phyloP scores from a whole-genome alignment of 2,113 vertebrate genomes.

The Ictalurus furcatus region DNA sequence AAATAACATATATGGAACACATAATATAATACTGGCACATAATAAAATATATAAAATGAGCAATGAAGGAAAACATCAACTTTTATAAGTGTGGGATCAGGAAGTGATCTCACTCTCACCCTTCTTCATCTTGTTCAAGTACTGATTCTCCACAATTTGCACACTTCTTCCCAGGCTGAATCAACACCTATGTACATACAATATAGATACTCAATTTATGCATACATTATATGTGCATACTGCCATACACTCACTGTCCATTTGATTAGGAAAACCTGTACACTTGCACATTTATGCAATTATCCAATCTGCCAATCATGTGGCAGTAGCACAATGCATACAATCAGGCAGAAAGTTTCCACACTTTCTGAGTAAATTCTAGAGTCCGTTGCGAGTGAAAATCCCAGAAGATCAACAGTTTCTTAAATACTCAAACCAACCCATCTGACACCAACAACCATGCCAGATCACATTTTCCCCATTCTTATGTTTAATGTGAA shows the following conservation, averaged over 20 bases:
- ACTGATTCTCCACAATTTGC: constrained; percentile 66
- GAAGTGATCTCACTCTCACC: constrained; percentile 58
- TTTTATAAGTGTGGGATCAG: neutral
- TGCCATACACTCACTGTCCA: neutral
- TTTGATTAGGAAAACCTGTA: neutral
- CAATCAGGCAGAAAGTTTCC: neutral
- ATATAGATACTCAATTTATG: constrained; percentile 5
- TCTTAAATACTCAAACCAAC: neutral
- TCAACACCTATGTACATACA: constrained; percentile 55
- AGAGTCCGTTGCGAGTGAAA: neutral
- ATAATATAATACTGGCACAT: neutral
- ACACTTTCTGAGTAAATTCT: neutral
- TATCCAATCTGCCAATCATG: neutral
- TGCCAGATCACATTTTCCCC: neutral
- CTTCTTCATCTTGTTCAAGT: constrained; percentile 66
- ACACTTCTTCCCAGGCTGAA: constrained; percentile 65
- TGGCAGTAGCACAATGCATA: neutral
- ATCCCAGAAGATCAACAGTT: neutral
- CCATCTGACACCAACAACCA: neutral
- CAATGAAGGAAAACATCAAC: neutral
- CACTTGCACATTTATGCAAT: neutral
- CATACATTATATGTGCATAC: neutral
- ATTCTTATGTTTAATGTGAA: neutral
- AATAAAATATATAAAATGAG: neutral
- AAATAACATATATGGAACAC: neutral